Evolutionary conservation across 2,888 invertebrate genomes (phyloP), one percentile per base, ranked within the genome.

Genomic region (Dasysyrphus albostriatus): DNA sequence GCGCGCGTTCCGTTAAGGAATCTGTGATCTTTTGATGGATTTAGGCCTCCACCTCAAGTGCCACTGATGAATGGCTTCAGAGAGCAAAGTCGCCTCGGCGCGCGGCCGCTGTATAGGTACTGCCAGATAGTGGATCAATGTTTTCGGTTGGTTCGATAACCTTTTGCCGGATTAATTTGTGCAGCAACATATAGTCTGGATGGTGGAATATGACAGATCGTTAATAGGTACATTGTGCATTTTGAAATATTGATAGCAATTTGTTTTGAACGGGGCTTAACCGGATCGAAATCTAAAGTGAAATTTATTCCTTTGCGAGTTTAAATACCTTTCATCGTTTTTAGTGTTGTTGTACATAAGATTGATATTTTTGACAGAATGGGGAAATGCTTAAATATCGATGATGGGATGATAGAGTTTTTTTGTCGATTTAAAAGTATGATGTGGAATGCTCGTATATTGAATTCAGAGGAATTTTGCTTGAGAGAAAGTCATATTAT

Each of bases 11-110:
- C 49, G 70, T 61, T 76, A 75, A 72, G 75, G 80, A 73, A 83
- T 83, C 88, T 80, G 54, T 88, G 88, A 83, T 83, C 88, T 90
- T 89, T 91, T 90, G 90, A 90, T 92, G 92, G 91, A 92, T 92
- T 92, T 90, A 89, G 92, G 92, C 92, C 92, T 91, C 92, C 91
- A 92, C 91, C 91, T 91, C 90, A 92, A 92, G 91, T 92, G 92
- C 92, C 92, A 92, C 92, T 92, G 92, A 92, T 92, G 92, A 92
- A 92, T 92, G 92, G 91, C 91, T 91, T 90, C 61, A 88, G 37
- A 88, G 56, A 56, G 34, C 5, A 56, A 32, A 69, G 63, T 67
- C 47, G 56, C 75, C 65, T 47, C n/a, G 29, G 42, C 42, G 16
- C 37, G 73, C 42, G 39, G 42, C 56, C 42, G 39, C 39, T 5